Evolutionary conservation across 2,797 vertebrate genomes (phyloP).

Genomic region (Lacerta bilineata): DNA sequence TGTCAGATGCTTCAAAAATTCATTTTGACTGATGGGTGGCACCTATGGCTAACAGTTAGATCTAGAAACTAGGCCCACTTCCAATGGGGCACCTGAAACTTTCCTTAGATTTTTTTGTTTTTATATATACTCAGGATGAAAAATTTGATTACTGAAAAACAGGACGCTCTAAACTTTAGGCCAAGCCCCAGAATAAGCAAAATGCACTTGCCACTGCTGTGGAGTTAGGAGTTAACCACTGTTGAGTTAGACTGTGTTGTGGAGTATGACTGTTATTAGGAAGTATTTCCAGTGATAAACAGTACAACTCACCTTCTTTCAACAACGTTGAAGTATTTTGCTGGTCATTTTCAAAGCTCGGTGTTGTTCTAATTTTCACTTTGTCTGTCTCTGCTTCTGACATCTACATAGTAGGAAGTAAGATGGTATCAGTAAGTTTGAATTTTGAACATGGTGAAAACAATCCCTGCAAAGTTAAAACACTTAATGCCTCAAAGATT

Average conservation of each 20-base stretch:
- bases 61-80: not conserved
- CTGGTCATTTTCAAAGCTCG: slow-evolving; percentile 81
- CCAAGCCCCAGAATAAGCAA: slow-evolving; percentile 11
- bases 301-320: slow-evolving; percentile 80
- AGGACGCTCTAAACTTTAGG: slow-evolving; percentile 22
- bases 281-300: slow-evolving; percentile 11
- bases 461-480: not conserved
- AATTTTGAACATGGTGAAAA: not conserved
- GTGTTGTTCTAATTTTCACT: slow-evolving; percentile 83
- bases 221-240: not conserved
- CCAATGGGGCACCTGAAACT: too few relatives aligned
- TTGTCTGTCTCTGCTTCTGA: slow-evolving; percentile 82
- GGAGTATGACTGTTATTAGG: not conserved
- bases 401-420: slow-evolving; percentile 74
- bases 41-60: too few relatives aligned
- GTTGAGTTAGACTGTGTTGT: too few relatives aligned
- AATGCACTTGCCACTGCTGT: accelerated
- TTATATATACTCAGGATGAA: not conserved
- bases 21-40: not conserved
- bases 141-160: not conserved
- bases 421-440: not conserved
- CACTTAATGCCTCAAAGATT: not conserved
- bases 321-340: slow-evolving; percentile 82
- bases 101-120: not conserved
- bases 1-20: not conserved